Evolutionary conservation across 2,888 invertebrate species (phyloP).

Genomic region (Catotricha subobsoleta): DNA sequence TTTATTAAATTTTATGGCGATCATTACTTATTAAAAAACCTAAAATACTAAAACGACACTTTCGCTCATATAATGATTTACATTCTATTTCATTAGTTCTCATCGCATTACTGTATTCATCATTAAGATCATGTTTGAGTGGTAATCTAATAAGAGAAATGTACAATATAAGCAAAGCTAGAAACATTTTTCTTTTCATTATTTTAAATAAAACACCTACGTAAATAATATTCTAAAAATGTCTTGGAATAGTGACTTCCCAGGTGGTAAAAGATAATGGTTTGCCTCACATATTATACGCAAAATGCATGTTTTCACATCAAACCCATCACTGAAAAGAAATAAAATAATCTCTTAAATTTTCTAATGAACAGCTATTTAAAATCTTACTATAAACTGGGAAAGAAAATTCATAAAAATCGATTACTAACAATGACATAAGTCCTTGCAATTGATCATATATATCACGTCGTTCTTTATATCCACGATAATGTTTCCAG

Average conservation of each 20-base stretch:
- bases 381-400: slow-evolving; percentile 7
- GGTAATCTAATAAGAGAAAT: slow-evolving; percentile 17
- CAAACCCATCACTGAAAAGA: slow-evolving; percentile 2
- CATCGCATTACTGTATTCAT: slow-evolving; percentile 22
- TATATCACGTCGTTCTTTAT: slow-evolving; percentile 18
- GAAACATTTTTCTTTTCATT: neutral
- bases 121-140: slow-evolving; percentile 18
- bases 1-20: neutral
- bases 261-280: slow-evolving; percentile 35
- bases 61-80: slow-evolving; percentile 13
- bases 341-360: neutral
- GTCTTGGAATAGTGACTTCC: slow-evolving; percentile 47
- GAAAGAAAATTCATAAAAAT: too few relatives aligned
- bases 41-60: slow-evolving; percentile 19
- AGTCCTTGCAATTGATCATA: slow-evolving; percentile 19
- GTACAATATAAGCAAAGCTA: neutral
- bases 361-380: slow-evolving; percentile 1
- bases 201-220: slow-evolving; percentile 26
- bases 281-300: slow-evolving; percentile 50
- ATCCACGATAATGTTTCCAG: slow-evolving; percentile 3
- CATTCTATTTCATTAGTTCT: slow-evolving; percentile 17
- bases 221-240: slow-evolving; percentile 42
- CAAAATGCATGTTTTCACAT: slow-evolving; percentile 33
- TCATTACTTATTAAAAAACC: slow-evolving; percentile 16
- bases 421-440: slow-evolving; percentile 9